Evolutionary conservation across 2,113 vertebrate genomes (phyloP), one percentile per base, ranked within the genome.

Genomic region (Nannospalax galili): DNA sequence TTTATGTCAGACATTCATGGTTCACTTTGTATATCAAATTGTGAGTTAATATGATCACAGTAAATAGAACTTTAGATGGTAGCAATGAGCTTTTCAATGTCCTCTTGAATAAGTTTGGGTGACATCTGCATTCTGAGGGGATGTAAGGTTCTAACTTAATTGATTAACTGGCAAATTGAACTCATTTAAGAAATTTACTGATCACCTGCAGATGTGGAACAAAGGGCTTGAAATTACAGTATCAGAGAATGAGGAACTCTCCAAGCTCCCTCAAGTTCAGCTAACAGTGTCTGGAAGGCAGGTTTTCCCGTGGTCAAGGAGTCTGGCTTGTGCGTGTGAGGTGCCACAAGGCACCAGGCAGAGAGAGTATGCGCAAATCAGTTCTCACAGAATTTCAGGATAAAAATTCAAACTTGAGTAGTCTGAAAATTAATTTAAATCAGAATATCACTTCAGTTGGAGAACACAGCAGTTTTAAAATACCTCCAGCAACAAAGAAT

Each of bases 21-120:
- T 48, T 80, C 45, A 67, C 22, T 24, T 60, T 88, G 84, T 79
- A 35, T 40, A 73, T 65, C 40, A 82, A 78, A 37, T 64, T 77
- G 62, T n/a, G 42, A 73, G 16, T 78, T 67, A 64, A 52, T 37
- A 80, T 62, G 70, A 91, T 45, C 15, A 72, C 1, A 90, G 78
- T n/a, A 75, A 79, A 79, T n/a, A 72, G 73, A 92, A 67, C 65
- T 75, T 69, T 14, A 24, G 37, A 65, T 17, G 6, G 19, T 24
- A 35, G 16, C 32, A 84, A 77, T 65, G 14, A 82, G 15, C 30
- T 7, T 62, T 52, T 60, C n/a, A 72, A 73, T 67, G 19, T 52
- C 85, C n/a, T 67, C 32, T 92, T 90, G 24, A 92, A 86, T 73
- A 81, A 45, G 45, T 91, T 73, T 84, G 35, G 30, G 9, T 78